Evolutionary conservation across 2,113 vertebrate genomes (phyloP).

Genomic region (Melanerpes formicivorus): DNA sequence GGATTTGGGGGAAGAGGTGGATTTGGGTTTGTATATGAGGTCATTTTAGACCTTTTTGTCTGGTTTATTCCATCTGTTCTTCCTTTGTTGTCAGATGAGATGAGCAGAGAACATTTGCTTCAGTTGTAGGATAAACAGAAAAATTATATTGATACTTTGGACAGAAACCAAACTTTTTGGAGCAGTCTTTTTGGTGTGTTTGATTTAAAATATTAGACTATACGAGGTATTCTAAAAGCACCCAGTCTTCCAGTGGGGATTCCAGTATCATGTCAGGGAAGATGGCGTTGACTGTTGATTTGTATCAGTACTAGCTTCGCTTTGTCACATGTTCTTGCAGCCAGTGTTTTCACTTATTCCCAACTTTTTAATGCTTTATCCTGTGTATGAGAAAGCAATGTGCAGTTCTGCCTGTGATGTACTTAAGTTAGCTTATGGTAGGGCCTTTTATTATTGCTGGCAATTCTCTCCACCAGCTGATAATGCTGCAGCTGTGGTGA

Average conservation of each 20-base stretch:
- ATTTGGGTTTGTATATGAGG: neutral
- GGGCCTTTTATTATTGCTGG: neutral
- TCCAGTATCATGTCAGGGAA: neutral
- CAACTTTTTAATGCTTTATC: neutral
- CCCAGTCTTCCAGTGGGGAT: neutral
- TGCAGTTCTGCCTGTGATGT: neutral
- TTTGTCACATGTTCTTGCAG: neutral
- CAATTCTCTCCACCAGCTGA: neutral
- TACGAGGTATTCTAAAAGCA: neutral
- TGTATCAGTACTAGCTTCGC: neutral
- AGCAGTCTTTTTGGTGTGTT: neutral
- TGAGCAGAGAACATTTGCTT: neutral
- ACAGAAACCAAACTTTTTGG: neutral
- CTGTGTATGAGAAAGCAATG: neutral
- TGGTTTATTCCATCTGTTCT: slow-evolving; percentile 4
- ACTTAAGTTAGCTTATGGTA: neutral
- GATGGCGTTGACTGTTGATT: neutral
- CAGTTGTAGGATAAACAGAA: neutral
- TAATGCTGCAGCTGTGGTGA: neutral
- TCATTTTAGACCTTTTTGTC: neutral
- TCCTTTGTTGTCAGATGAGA: neutral
- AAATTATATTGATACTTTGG: neutral
- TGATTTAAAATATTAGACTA: neutral
- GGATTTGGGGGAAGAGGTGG: neutral
- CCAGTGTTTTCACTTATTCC: neutral